Base-by-base conservation (phyloP, 2,888 invertebrate species). In the Galeruca laticollis region DNA sequence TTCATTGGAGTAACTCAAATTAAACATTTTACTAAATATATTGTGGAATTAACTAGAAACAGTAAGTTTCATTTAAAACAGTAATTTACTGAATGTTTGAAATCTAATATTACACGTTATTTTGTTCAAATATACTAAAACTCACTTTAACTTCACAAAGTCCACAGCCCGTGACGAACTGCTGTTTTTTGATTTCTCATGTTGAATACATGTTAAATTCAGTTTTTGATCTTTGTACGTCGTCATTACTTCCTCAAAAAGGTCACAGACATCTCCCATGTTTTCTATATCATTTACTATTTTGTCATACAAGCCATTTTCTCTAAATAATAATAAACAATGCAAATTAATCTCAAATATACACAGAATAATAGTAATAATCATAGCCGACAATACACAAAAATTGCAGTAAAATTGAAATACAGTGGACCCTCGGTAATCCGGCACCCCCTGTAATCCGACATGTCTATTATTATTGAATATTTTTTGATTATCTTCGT, bases 71-170 rank as follows among this genome's bases (percentile, higher is more conserved):
- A 6, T 5, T 5, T 5, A 5, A 26, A 26, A 26, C 3, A 26
- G 26, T 26, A 26, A 26, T 5, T 6, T 26, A 5, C 13, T 49
- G n/a, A n/a, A n/a, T n/a, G n/a, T n/a, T n/a, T n/a, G n/a, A n/a
- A n/a, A n/a, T n/a, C n/a, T n/a, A n/a, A 57, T 52, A 37, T 37
- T 61, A 63, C 20, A 60, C 26, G 11, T 11, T 52, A 20, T 11
- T 51, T 11, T 18, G 11, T 9, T 11, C 8, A 21, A 52, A 20
- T 52, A 8, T 52, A 8, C 2, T 3, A 26, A 26, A 26, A 69
- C 73, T 68, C 71, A 77, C 76, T 57, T 37, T 33, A 75, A 47
- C 43, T 67, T 69, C 37, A 77, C 26, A 18, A 18, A 21, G 13
- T 68, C 40, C 37, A 66, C 60, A 10, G 73, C 72, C 71, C 70